Evolutionary conservation across 1,140 invertebrate genomes (phyloP).

Genomic region (Drosophila subpulchrella): DNA sequence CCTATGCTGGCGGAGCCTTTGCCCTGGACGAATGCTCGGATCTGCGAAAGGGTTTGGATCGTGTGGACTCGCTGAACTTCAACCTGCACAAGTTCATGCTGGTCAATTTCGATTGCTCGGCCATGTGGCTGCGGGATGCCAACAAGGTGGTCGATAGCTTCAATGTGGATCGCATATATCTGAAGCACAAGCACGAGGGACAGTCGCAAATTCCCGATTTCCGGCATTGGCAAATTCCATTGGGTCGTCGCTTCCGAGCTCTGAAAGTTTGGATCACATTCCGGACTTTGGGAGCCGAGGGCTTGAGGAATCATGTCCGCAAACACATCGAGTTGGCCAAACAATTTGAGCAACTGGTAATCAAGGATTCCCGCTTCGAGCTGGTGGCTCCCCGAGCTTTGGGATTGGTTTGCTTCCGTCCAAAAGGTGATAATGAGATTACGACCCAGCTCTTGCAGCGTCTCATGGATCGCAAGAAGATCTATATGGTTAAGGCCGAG

Average conservation of each 20-base stretch:
- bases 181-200: conserved; percentile 89
- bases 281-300: conserved; percentile 92
- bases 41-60: conserved; percentile 92
- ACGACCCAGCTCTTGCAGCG: conserved; percentile 91
- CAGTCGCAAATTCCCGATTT: conserved; percentile 92
- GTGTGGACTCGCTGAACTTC: conserved; percentile 94
- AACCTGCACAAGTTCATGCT: conserved; percentile 97
- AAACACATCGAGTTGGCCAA: conserved; percentile 91
- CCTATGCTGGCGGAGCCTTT: conserved; percentile 95
- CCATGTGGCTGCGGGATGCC: conserved; percentile 94
- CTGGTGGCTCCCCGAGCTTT: conserved; percentile 89
- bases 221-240: conserved; percentile 98
- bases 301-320: conserved; percentile 92
- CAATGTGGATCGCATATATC: conserved; percentile 96
- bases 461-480: conserved; percentile 91
- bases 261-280: conserved; percentile 98
- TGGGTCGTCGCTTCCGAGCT: conserved; percentile 96
- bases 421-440: conserved; percentile 90
- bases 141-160: conserved; percentile 93
- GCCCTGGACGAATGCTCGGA: conserved; percentile 95
- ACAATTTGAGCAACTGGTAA: conserved; percentile 90
- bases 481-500: conserved; percentile 93
- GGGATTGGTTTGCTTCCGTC: conserved; percentile 95
- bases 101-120: conserved; percentile 96
- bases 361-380: conserved; percentile 91